These are phyloP conservation scores for Eonycteris spelaea DNA, from an alignment of 2,113 vertebrate species.

Conservation along the genomic window DNA sequence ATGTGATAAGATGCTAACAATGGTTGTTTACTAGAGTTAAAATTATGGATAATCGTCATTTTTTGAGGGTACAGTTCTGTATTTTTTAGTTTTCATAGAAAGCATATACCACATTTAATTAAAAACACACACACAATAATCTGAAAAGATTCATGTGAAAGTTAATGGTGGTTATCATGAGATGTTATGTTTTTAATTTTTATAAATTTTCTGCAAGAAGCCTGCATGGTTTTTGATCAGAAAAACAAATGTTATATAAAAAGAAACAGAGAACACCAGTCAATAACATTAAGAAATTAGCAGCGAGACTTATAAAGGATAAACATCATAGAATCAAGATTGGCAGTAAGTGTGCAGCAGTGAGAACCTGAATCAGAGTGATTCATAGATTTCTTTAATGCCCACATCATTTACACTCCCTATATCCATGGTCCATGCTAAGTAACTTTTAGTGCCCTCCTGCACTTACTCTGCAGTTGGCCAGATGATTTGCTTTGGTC, in stretches of 20 bases:
- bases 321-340: neutral
- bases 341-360: neutral
- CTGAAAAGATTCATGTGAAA: conserved; percentile 8
- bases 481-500: neutral
- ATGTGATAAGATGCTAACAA: conserved; percentile 17
- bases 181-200: neutral
- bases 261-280: neutral
- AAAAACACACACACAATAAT: neutral
- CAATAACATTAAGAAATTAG: neutral
- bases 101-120: neutral
- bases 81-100: conserved; percentile 19
- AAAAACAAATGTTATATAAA: neutral
- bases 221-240: neutral
- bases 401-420: neutral
- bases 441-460: neutral
- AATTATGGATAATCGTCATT: conserved; percentile 34
- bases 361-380: neutral
- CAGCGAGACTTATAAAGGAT: neutral
- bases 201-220: neutral
- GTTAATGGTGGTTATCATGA: neutral
- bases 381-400: neutral
- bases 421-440: neutral
- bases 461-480: neutral
- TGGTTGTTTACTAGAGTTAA: neutral
- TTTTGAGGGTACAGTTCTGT: neutral